Percentiles rank a stretch among this genome's conserved stretches.
Evolutionary conservation across 2,797 vertebrate genomes (phyloP).

Genomic region (Momotus momota): DNA sequence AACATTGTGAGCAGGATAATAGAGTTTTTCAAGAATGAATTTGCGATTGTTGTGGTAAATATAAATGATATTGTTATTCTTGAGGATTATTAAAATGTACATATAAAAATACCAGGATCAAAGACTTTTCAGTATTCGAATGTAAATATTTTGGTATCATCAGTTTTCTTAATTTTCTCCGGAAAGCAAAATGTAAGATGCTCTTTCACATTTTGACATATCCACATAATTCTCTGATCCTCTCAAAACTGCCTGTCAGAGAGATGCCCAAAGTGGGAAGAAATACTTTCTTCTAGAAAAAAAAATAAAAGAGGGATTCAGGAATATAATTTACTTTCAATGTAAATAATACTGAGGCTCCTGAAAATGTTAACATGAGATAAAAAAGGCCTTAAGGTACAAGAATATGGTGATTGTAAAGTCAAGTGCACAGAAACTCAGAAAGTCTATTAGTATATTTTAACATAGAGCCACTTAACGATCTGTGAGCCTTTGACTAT

Average conservation of each 20-base stretch:
- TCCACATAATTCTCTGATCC: not conserved
- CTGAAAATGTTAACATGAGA: not conserved
- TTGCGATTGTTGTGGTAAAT: not conserved
- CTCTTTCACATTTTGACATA: not conserved
- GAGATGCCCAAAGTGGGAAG: not conserved
- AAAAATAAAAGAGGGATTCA: not conserved
- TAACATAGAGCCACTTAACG: not conserved
- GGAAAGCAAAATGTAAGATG: not conserved
- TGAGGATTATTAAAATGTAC: not conserved
- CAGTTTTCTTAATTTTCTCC: not conserved
- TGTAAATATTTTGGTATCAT: not conserved
- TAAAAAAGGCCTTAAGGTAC: not conserved
- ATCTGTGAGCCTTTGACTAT: not conserved
- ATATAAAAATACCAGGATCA: not conserved
- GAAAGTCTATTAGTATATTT: not conserved
- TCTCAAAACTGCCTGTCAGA: not conserved
- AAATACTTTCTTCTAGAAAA: not conserved
- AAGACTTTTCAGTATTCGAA: not conserved
- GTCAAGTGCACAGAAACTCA: not conserved
- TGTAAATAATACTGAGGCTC: not conserved
- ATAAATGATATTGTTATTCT: not conserved
- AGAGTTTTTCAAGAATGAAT: not conserved
- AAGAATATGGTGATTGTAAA: not conserved
- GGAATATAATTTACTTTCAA: not conserved
- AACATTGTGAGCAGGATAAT: not conserved